These are phyloP conservation scores for Botia almorhae DNA, from an alignment of 2,797 vertebrate species.

Conservation along the genomic window DNA sequence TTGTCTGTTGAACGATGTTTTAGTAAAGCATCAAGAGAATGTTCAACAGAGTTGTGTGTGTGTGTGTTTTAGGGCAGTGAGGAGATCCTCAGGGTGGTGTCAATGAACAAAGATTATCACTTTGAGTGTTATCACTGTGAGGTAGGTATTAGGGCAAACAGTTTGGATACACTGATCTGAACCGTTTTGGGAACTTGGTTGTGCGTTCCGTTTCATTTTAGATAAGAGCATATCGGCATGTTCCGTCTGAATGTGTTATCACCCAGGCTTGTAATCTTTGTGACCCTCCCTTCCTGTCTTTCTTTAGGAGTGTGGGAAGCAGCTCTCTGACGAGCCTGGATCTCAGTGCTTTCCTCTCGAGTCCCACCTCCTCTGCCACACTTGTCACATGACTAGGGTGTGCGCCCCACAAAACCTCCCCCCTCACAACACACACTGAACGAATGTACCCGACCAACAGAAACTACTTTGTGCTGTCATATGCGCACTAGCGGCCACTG, in stretches of 20 bases:
- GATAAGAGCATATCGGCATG: slow-evolving; percentile 4
- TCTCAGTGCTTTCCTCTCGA: slow-evolving; percentile 90
- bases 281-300: slow-evolving; percentile 12
- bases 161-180: neutral
- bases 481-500: slow-evolving; percentile 41
- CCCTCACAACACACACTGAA: slow-evolving; percentile 72
- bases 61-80: slow-evolving; percentile 81
- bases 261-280: neutral
- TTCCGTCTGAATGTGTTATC: neutral
- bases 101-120: slow-evolving; percentile 92
- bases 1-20: neutral
- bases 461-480: slow-evolving; percentile 44
- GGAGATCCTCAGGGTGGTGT: slow-evolving; percentile 90
- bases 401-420: slow-evolving; percentile 68
- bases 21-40: neutral
- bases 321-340: slow-evolving; percentile 86
- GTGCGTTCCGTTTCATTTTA: slow-evolving; percentile 38
- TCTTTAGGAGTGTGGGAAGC: slow-evolving; percentile 86
- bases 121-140: slow-evolving; percentile 93
- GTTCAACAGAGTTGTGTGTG: neutral
- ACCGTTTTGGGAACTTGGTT: neutral
- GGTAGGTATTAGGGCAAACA: slow-evolving; percentile 70
- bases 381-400: slow-evolving; percentile 84
- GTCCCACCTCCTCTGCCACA: slow-evolving; percentile 87
- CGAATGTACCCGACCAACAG: slow-evolving; percentile 41